These are phyloP conservation scores for Petrocephalus schoutedeni DNA, from an alignment of 2,797 vertebrate genomes.

Conservation along the genomic window DNA sequence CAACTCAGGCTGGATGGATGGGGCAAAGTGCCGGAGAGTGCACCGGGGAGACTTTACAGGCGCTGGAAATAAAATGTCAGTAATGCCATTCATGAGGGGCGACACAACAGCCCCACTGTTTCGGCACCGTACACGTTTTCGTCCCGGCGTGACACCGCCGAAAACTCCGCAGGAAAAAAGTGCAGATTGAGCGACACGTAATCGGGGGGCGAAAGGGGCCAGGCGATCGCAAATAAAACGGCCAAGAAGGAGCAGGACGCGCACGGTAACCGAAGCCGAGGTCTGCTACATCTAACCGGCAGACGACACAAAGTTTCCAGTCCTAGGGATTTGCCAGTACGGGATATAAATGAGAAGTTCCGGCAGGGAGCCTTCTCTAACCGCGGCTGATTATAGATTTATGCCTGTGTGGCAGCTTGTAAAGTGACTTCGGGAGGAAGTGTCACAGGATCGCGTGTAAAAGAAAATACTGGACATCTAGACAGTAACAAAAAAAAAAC, in stretches of 20 bases:
- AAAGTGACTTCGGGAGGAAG: not conserved
- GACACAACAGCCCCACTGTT: not conserved
- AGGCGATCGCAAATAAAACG: not conserved
- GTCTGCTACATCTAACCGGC: not conserved
- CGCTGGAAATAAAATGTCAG: conserved; percentile 4
- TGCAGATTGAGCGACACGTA: not conserved
- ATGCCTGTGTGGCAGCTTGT: not conserved
- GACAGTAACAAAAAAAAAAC: not conserved
- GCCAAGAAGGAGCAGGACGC: not conserved
- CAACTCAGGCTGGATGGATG: not conserved
- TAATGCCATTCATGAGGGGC: not conserved
- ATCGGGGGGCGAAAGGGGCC: not conserved
- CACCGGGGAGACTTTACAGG: not conserved
- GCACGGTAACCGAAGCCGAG: not conserved
- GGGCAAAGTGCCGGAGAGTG: not conserved
- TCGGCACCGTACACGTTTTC: conserved; percentile 3
- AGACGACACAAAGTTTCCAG: not conserved
- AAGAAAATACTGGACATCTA: not conserved
- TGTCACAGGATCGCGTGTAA: not conserved
- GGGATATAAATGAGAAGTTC: not conserved
- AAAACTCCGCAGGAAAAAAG: not conserved
- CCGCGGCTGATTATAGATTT: not conserved
- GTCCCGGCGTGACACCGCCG: not conserved
- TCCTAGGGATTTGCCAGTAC: not conserved
- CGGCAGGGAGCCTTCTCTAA: not conserved